A percentile compares a stretch with the other conserved stretches of the same genome.
These are phyloP conservation scores for Hemicordylus capensis DNA, from an alignment of 2,113 vertebrate genomes.

Conservation along the genomic window DNA sequence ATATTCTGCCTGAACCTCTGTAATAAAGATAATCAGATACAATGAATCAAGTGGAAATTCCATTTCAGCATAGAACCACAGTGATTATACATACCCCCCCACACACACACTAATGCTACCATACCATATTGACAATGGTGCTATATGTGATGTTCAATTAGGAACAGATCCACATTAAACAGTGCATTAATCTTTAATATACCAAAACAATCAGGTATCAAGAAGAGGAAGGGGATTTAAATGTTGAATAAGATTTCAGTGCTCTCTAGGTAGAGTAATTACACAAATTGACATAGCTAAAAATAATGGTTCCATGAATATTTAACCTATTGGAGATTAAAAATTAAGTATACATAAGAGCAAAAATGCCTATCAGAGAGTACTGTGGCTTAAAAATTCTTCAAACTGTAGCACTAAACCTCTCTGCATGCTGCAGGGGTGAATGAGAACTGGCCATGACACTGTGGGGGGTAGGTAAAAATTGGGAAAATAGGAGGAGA, in stretches of 20 bases:
- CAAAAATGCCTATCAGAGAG: background rate
- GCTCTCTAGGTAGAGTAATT: conserved; percentile 3
- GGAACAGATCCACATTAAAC: background rate
- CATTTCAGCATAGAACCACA: too few species aligned
- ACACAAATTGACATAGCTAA: background rate
- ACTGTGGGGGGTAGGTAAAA: too few species aligned
- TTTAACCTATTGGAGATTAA: conserved; percentile 6
- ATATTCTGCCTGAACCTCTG: background rate
- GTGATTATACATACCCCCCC: too few species aligned
- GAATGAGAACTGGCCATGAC: too few species aligned
- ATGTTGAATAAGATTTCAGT: conserved; percentile 18
- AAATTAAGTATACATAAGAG: background rate
- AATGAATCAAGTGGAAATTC: background rate
- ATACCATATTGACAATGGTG: background rate
- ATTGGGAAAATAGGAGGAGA: too few species aligned
- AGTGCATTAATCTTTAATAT: conserved; percentile 6
- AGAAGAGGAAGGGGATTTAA: conserved; percentile 12
- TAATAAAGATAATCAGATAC: background rate
- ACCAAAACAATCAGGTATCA: background rate
- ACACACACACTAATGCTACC: background rate
- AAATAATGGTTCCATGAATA: conserved; percentile 17
- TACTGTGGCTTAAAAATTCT: background rate
- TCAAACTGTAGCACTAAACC: background rate
- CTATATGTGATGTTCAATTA: conserved; percentile 7
- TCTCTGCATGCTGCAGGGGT: background rate